Evolutionary conservation across 2,797 vertebrate genomes (phyloP).

Genomic region (Sitta carolinensis): DNA sequence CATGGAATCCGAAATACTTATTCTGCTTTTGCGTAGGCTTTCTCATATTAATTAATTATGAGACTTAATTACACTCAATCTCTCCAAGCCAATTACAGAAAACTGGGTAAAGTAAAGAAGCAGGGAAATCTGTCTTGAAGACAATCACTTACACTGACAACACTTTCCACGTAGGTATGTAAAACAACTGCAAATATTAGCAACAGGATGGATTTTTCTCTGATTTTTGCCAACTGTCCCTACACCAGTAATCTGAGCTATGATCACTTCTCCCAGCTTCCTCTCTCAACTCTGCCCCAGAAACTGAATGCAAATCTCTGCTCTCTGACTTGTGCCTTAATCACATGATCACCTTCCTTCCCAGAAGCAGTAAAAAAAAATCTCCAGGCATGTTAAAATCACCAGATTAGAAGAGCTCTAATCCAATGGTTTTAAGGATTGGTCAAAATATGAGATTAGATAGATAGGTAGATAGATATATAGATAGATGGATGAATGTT

Average conservation of each 20-base stretch:
- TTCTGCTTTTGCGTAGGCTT: constrained; percentile 25
- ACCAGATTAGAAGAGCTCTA: neutral
- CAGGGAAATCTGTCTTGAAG: neutral
- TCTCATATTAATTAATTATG: constrained; percentile 69
- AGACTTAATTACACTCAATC: constrained; percentile 65
- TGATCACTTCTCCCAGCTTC: neutral
- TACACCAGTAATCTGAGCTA: neutral
- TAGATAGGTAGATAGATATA: neutral
- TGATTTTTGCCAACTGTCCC: neutral
- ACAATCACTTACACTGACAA: constrained; percentile 14
- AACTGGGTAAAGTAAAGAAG: constrained; percentile 44
- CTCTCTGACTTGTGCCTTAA: constrained; percentile 17
- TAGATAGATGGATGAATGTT: neutral
- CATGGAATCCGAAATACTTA: constrained; percentile 29
- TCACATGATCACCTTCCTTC: constrained; percentile 34
- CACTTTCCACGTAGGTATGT: neutral
- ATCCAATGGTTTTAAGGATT: neutral
- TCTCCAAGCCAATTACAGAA: constrained; percentile 49
- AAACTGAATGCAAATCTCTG: constrained; percentile 41
- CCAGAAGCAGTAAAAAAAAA: neutral
- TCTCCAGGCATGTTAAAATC: neutral
- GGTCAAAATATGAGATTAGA: neutral
- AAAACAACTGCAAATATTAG: neutral
- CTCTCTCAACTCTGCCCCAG: constrained; percentile 40
- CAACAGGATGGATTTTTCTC: neutral